Base-by-base conservation (phyloP, 1,140 invertebrate species). In the Habropoda laboriosa region DNA sequence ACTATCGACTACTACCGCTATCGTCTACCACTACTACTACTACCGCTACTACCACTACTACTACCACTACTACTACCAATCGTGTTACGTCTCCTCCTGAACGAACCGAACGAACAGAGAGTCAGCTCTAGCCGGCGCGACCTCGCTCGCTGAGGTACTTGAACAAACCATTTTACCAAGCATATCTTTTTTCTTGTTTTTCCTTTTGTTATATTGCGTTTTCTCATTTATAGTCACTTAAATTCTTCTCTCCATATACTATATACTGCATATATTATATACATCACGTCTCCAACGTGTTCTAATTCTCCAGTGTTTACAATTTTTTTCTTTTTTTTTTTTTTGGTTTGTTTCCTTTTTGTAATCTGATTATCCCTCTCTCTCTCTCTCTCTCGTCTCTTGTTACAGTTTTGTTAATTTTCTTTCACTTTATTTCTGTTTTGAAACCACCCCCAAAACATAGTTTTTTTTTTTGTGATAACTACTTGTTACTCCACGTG, bases 1-100 rank as follows among this genome's bases (percentile, higher is more conserved):
- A 91, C 90, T 90, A 90, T 89, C 90, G 90, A 90, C 91, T 91
- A 92, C 89, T 89, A 89, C 88, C 76, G 83, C 87, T 86, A 86
- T 84, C 82, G 79, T 81, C 85, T 83, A 81, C 89, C 88, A 88
- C 89, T 88, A 89, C 86, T 83, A 86, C 82, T 82, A 88, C 88
- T 82, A 83, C 85, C 73, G 87, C 88, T 82, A 82, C 85, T 76
- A 86, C 89, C 77, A 89, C 86, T 86, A 90, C 89, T 75, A 81
- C 83, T 84, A 87, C 89, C 73, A 84, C 88, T 88, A 87, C 86
- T 89, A 90, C 90, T 89, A 91, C 90, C 88, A 87, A 90, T 89
- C 90, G 90, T 86, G 85, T 91, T 91, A 91, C 90, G 89, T 89
- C 90, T 91, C 88, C 89, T 92, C 88, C 89, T 92, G 90, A 91